phyloP scores from a whole-genome alignment of 2,888 invertebrate genomes.

The Eubasilissa splendida region DNA sequence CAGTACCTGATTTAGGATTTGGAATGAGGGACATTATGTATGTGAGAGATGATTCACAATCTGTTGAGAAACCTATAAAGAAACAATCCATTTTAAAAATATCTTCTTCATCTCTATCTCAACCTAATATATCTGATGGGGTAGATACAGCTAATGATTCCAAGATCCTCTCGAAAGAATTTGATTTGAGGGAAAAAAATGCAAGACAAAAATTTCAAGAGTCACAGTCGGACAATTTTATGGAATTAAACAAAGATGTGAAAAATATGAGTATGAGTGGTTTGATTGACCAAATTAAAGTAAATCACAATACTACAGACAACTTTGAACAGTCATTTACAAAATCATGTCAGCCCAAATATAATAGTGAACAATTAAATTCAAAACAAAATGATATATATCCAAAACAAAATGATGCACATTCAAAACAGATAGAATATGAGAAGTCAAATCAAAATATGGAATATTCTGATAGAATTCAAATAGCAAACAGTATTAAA shows the following conservation, averaged over 20 bases:
- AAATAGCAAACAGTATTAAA: background rate
- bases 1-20: slow-evolving; percentile 64
- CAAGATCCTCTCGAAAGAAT: background rate
- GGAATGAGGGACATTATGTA: slow-evolving; percentile 62
- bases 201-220: slow-evolving; percentile 9
- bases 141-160: background rate
- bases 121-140: background rate
- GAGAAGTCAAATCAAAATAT: background rate
- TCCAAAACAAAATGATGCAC: no score
- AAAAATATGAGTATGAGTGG: background rate
- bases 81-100: slow-evolving; percentile 2
- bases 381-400: no score
- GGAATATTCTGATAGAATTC: background rate
- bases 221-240: background rate
- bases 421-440: background rate
- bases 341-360: no score
- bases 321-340: background rate
- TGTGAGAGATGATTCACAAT: slow-evolving; percentile 25
- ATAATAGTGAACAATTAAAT: no score
- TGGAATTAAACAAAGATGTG: background rate
- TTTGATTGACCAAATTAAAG: background rate
- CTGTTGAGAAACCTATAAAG: slow-evolving; percentile 2
- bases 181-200: slow-evolving; percentile 17
- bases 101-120: background rate
- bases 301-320: background rate